A percentile compares a stretch with the other conserved stretches of the same genome.
phyloP scores from a whole-genome alignment of 2,113 vertebrate genomes.

The Ptyas mucosa region DNA sequence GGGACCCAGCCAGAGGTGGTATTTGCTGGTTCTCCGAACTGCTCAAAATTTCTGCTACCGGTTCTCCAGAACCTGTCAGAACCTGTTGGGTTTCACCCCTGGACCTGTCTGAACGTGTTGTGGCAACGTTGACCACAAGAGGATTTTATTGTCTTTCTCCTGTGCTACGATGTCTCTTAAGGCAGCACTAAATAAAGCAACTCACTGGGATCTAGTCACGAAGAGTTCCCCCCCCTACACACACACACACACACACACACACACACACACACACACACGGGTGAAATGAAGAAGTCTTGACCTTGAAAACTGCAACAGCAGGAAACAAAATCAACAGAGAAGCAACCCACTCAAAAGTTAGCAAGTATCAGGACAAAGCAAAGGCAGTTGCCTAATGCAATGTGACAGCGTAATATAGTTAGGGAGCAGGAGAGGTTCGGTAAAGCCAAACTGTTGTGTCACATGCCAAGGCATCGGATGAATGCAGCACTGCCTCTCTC shows the following conservation, averaged over 20 bases:
- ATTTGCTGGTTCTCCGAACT: too few relatives aligned
- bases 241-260: too few relatives aligned
- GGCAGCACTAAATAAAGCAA: not conserved
- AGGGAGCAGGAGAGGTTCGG: not conserved
- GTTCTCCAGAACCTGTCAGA: too few relatives aligned
- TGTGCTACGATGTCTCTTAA: not conserved
- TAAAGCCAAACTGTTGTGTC: not conserved
- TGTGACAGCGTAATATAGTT: not conserved
- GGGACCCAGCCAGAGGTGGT: too few relatives aligned
- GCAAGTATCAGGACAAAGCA: not conserved
- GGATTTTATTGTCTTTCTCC: not conserved
- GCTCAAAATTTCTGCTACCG: too few relatives aligned
- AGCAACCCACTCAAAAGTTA: not conserved
- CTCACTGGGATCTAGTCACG: not conserved
- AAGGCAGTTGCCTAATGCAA: not conserved
- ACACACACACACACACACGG: too few relatives aligned
- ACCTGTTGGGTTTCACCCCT: too few relatives aligned
- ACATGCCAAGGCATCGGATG: not conserved
- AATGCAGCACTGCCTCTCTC: not conserved
- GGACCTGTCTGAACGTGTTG: not conserved
- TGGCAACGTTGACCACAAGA: not conserved
- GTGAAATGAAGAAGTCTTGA: not conserved
- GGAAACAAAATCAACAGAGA: not conserved
- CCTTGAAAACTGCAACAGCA: conserved; percentile 9
- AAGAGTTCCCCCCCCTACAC: not conserved